These are phyloP conservation scores for Lacerta agilis DNA, from an alignment of 2,797 vertebrate species.

Conservation along the genomic window DNA sequence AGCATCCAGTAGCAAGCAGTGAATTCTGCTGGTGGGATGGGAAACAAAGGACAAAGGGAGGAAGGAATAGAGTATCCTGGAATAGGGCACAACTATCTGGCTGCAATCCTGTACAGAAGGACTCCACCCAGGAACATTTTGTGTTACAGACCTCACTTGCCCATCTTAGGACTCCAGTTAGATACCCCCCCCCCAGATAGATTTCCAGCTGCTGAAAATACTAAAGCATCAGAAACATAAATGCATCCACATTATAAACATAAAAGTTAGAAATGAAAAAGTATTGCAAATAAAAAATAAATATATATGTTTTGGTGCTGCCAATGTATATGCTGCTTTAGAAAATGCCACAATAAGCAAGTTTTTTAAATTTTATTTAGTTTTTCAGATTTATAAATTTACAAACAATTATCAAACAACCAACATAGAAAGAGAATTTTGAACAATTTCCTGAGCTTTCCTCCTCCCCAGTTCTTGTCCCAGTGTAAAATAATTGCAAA, in stretches of 20 bases:
- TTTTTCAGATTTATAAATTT: too few relatives aligned
- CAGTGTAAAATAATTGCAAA: not conserved
- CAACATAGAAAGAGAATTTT: too few relatives aligned
- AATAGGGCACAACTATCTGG: not conserved
- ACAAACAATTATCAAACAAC: too few relatives aligned
- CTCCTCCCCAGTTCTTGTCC: not conserved
- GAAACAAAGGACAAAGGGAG: too few relatives aligned
- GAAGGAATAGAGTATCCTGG: not conserved
- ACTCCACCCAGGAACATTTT: not conserved
- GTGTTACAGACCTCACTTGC: not conserved
- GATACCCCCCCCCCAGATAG: too few relatives aligned
- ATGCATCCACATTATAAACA: not conserved
- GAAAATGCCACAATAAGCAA: too few relatives aligned
- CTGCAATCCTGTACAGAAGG: not conserved
- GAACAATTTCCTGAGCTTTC: too few relatives aligned
- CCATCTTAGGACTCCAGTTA: not conserved
- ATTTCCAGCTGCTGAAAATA: not conserved
- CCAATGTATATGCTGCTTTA: not conserved
- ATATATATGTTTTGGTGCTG: not conserved
- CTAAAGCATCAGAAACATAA: not conserved
- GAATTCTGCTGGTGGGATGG: too few relatives aligned
- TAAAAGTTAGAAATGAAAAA: not conserved
- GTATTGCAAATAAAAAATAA: not conserved
- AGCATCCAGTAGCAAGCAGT: too few relatives aligned
- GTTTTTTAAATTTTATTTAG: too few relatives aligned